Percentiles rank a stretch among this genome's conserved stretches.
phyloP scores from a whole-genome alignment of 2,797 vertebrate genomes.

The Premnoplex brunnescens region DNA sequence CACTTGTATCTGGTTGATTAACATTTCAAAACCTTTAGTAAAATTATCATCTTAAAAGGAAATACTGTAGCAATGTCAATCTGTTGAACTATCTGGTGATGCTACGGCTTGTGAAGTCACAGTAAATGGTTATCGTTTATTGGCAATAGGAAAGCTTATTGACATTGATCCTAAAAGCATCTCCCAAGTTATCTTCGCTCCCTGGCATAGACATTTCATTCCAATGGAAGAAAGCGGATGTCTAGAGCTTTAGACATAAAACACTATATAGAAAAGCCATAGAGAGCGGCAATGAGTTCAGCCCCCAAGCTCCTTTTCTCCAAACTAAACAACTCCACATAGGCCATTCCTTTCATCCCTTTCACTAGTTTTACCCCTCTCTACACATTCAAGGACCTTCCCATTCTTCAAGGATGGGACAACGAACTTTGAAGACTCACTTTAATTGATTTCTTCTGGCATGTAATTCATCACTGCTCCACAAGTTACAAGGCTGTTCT shows the following conservation, averaged over 20 bases:
- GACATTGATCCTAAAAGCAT: not conserved
- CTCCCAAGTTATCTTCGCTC: not conserved
- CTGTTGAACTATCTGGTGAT: not conserved
- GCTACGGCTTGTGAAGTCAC: not conserved
- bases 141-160: not conserved
- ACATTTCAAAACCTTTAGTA: not conserved
- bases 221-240: not conserved
- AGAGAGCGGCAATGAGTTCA: not conserved
- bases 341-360: not conserved
- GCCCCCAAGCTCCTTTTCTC: not conserved
- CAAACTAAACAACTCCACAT: not conserved
- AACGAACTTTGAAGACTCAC: not conserved
- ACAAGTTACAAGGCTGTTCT: not conserved
- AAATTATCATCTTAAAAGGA: not conserved
- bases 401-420: not conserved
- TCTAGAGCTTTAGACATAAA: constrained; percentile 2
- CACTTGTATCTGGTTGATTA: not conserved
- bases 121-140: not conserved
- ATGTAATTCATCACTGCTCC: not conserved
- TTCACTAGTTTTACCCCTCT: not conserved
- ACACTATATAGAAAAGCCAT: not conserved
- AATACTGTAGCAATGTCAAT: not conserved
- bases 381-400: not conserved
- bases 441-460: not conserved
- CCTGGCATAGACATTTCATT: not conserved